Evolutionary conservation across 2,888 invertebrate species (phyloP), one percentile per base, ranked within the genome.

Genomic region (Polyploca ridens): DNA sequence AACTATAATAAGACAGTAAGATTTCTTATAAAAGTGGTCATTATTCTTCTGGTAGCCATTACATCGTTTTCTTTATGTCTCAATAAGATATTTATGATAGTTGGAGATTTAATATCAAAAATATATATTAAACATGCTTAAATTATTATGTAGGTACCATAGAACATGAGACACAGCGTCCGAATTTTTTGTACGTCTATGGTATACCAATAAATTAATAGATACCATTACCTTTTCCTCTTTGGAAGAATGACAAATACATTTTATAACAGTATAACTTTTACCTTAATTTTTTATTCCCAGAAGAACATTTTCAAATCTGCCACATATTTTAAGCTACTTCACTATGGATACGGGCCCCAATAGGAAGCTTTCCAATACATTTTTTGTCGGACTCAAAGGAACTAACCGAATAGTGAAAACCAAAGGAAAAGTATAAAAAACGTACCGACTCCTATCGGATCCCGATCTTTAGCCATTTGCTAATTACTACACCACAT

Each of bases 401-500:
- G 74, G 75, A 76, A 73, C 74, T 74, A 73, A 70, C 72, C 72
- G 67, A 75, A 83, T 77, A 78, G 77, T 77, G 67, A 69, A 66
- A 59, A 41, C 19, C 70, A 66, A 71, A 71, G 75, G 75, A 64
- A 63, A 64, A 66, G 76, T 77, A 73, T 65, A 66, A 68, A 67
- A 69, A 64, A n/a, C 41, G 59, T 59, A 49, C 60, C 62, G 60
- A 65, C 61, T 64, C 62, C 33, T 49, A 65, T 57, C 61, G n/a
- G 19, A 63, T 62, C n/a, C 70, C 77, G 74, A 84, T 88, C 88
- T 89, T 88, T 74, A 74, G 82, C 91, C 88, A 92, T 92, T 93
- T 91, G 88, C 90, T 92, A 91, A 93, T 93, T 89, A 91, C 89
- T 77, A 82, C 69, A 77, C 84, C 82, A 70, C 67, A 38, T 35